Evolutionary conservation across 2,113 vertebrate genomes (phyloP), one percentile per base, ranked within the genome.

Genomic region (Myodes glareolus): DNA sequence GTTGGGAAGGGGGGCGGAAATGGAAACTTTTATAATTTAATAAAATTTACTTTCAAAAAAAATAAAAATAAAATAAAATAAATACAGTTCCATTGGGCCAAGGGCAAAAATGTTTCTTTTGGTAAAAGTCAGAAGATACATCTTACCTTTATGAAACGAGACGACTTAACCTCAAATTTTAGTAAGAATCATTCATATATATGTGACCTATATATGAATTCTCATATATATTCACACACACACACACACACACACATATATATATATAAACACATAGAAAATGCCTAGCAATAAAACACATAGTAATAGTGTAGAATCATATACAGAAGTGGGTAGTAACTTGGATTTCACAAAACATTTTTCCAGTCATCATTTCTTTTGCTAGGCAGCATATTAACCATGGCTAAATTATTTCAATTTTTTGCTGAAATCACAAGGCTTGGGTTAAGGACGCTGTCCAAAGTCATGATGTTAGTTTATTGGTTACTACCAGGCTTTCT

Each of bases 51-150:
- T n/a, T n/a, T n/a, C n/a, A n/a, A n/a, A n/a, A n/a, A n/a, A n/a
- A n/a, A n/a, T n/a, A n/a, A 42, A 96, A 82, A 92, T 29, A 58
- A 95, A 93, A 31, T 39, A 42, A 96, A 82, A 92, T 29, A 58
- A 95, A 93, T 36, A 80, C 75, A 78, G 17, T 95, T 90, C 63
- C 4, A 68, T 33, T 58, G 6, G 27, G 16, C 25, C 23, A 52
- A 86, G 58, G 90, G 42, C 21, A 94, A 94, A 81, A 93, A 52
- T 3, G 21, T 95, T 47, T 2, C 42, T 80, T 91, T 94, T 70
- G 73, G 29, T 25, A 78, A 39, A 91, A 81, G 84, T 91, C 88
- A 82, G 84, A 87, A 94, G 89, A 93, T 88, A 0, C 3, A 63
- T 88, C n/a, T 80, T 36, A 36, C 2, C 42, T 94, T 96, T 91